Percentiles rank a stretch among this genome's conserved stretches.
phyloP scores from a whole-genome alignment of 1,140 invertebrate genomes.

The Drosophila triauraria region DNA sequence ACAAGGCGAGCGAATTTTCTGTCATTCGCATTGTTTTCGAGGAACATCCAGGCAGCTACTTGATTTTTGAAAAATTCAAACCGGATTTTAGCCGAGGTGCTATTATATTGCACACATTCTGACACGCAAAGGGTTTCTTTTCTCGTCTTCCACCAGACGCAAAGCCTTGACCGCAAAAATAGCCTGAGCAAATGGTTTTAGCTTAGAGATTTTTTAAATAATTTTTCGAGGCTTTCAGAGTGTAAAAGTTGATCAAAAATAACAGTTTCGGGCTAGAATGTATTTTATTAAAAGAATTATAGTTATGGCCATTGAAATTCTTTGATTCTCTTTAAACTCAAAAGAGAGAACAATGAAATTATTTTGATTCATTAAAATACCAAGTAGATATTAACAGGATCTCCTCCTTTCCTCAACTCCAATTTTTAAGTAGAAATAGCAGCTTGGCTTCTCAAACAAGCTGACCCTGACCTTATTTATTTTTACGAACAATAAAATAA shows the following conservation, averaged over 20 bases:
- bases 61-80: slow-evolving; percentile 32
- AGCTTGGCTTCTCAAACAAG: neutral
- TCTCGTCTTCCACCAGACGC: neutral
- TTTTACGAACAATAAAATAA: slow-evolving; percentile 23
- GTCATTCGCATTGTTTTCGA: slow-evolving; percentile 41
- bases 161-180: slow-evolving; percentile 23
- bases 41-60: slow-evolving; percentile 17
- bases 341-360: neutral
- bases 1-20: slow-evolving; percentile 24
- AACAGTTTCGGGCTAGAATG: neutral
- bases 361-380: too few relatives aligned
- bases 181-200: neutral
- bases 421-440: neutral
- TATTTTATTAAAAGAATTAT: too few relatives aligned
- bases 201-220: neutral
- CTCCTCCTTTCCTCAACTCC: neutral
- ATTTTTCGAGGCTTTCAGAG: neutral
- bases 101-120: slow-evolving; percentile 34
- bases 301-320: too few relatives aligned
- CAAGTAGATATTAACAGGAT: neutral
- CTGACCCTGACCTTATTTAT: slow-evolving; percentile 42
- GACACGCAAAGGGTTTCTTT: slow-evolving; percentile 33
- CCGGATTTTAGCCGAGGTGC: slow-evolving; percentile 29
- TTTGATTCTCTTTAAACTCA: neutral
- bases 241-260: neutral